These are phyloP conservation scores for Montipora efflorescens DNA, from an alignment of 64 coral and sea anemone genomes.

Conservation along the genomic window DNA sequence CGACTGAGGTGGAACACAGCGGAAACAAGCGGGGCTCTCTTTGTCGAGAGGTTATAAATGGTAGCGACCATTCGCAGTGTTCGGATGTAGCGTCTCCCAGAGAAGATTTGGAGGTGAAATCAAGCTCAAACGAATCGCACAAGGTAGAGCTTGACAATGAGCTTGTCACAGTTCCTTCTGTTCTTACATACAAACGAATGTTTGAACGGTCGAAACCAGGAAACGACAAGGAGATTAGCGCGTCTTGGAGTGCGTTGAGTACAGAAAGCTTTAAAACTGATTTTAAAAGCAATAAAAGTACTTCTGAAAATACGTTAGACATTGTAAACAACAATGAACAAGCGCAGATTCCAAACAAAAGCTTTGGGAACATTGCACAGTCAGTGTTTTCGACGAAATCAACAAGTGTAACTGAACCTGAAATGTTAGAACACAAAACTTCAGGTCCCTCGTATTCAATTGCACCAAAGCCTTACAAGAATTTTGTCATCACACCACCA, in stretches of 20 bases:
- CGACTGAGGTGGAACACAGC: constrained; percentile 23
- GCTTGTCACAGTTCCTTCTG: not conserved
- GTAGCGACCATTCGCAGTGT: not conserved
- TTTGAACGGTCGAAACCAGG: constrained; percentile 43
- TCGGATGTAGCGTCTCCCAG: not conserved
- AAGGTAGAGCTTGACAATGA: not conserved
- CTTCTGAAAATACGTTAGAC: constrained; percentile 11
- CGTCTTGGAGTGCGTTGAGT: not conserved
- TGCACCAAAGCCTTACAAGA: constrained; percentile 18
- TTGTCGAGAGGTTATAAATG: not conserved
- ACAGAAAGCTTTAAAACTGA: not conserved
- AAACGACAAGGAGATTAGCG: not conserved
- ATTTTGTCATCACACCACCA: constrained; percentile 11
- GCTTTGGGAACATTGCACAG: not conserved
- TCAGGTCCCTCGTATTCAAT: not conserved
- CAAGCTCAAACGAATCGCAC: not conserved
- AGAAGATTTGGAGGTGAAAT: not conserved
- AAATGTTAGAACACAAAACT: not conserved
- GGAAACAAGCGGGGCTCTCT: not conserved
- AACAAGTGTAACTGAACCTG: not conserved
- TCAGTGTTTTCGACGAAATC: constrained; percentile 1
- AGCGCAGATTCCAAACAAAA: constrained; percentile 24
- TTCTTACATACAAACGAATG: constrained; percentile 24
- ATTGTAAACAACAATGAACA: not conserved
- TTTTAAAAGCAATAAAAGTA: not conserved